Evolutionary conservation across 1,140 invertebrate genomes (phyloP), one percentile per base, ranked within the genome.

Genomic region (Arion vulgaris): DNA sequence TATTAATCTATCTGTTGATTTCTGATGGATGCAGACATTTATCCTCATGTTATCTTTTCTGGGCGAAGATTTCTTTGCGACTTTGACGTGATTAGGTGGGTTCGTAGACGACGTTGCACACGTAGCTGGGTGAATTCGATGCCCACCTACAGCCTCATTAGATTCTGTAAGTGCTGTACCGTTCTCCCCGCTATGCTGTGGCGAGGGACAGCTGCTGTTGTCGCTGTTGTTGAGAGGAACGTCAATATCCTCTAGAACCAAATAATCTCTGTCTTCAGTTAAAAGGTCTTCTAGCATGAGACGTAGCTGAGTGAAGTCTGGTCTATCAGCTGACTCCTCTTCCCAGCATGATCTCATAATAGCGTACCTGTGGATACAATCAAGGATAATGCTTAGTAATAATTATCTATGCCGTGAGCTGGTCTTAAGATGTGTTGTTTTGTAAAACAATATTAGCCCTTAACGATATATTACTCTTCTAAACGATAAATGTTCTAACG

Each of bases 281-380:
- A 92, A 93, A 57, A 97, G 92, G 26, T 94, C 93, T 85, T 95
- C 94, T 34, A 96, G 92, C 89, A 96, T 96, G 45, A 88, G 57
- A 49, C 90, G 85, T 13, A 92, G 86, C 81, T 95, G 94, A 71
- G 94, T 94, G 90, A 98, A 97, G 34, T 94, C 95, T 17, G 96
- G 96, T 68, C 96, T 93, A 82, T 95, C 94, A 83, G 95, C 94
- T 0, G 96, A 94, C 84, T 94, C 93, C 83, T 95, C 95, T 85
- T 94, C 94, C 96, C 96, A 97, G 92, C 96, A 97, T 85, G 95
- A 93, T 51, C 95, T 90, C 93, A 97, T 96, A 36, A 97, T 92
- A 75, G 94, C 92, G 91, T 96, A 95, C 62, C 96, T 97, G 87
- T n/a, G 93, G 92, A 76, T 82, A 81, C 5, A 82, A n/a, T n/a